Evolutionary conservation across 1,140 invertebrate species (phyloP).

Genomic region (Orussus abietinus): DNA sequence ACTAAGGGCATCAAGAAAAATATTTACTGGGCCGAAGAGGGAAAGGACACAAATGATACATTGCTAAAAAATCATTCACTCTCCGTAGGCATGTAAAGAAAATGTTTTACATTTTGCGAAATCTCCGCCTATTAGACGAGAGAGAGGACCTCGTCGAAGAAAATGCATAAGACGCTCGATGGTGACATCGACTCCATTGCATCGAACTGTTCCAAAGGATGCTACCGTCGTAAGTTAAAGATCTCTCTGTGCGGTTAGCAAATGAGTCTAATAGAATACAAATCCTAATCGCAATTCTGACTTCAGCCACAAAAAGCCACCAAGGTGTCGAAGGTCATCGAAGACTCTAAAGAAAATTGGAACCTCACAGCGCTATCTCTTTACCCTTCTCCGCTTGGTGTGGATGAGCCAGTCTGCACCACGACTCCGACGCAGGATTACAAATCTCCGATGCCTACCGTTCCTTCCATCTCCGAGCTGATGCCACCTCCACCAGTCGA

Average conservation of each 20-base stretch:
- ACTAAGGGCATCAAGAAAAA: no score
- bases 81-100: constrained; percentile 48
- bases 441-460: constrained; percentile 30
- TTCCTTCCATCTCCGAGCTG: constrained; percentile 34
- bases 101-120: constrained; percentile 52
- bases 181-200: constrained; percentile 48
- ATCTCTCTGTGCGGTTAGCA: no score
- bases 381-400: constrained; percentile 29
- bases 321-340: constrained; percentile 37
- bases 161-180: constrained; percentile 51
- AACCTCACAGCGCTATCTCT: constrained; percentile 33
- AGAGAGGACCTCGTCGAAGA: constrained; percentile 41
- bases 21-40: no score
- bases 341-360: constrained; percentile 53
- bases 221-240: constrained; percentile 31
- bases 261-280: no score
- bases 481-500: constrained; percentile 39
- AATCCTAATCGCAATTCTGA: no score
- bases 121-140: constrained; percentile 41
- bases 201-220: constrained; percentile 38
- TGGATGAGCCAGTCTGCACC: constrained; percentile 25
- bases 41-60: no score
- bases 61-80: constrained; percentile 19
- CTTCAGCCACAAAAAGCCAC: constrained; percentile 33
- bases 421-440: constrained; percentile 27